phyloP scores from a whole-genome alignment of 2,888 invertebrate species.

The Ditylenchus weischeri region DNA sequence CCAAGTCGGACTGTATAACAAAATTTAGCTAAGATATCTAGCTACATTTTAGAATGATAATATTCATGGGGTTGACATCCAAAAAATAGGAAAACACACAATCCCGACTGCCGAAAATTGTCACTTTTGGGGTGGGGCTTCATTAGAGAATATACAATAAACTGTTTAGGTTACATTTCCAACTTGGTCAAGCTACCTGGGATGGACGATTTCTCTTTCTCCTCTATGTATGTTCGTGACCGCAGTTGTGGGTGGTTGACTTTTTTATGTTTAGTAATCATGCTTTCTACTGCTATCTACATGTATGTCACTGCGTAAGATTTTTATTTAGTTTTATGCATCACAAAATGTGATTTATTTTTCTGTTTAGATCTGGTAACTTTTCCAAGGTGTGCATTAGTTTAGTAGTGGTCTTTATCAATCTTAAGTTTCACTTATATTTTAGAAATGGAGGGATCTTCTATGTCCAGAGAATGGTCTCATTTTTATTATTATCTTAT shows the following conservation, averaged over 20 bases:
- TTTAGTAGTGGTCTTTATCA: constrained; percentile 41
- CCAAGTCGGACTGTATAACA: too few relatives aligned
- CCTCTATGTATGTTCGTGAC: constrained; percentile 63
- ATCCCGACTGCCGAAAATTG: too few relatives aligned
- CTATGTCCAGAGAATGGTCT: constrained; percentile 52
- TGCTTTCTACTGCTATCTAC: constrained; percentile 68
- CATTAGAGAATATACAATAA: too few relatives aligned
- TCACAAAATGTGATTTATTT: neutral
- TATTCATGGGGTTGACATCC: too few relatives aligned
- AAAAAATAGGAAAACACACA: too few relatives aligned
- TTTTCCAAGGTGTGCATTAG: constrained; percentile 49
- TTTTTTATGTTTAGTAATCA: constrained; percentile 62
- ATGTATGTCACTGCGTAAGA: constrained; percentile 57
- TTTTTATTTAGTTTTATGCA: constrained; percentile 4
- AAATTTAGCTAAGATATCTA: too few relatives aligned
- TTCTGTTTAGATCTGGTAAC: neutral
- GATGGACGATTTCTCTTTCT: constrained; percentile 71
- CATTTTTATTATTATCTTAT: neutral
- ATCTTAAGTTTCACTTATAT: constrained; percentile 13
- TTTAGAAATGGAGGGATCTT: constrained; percentile 51
- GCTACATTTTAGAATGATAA: too few relatives aligned
- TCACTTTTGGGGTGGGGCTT: too few relatives aligned
- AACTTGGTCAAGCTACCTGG: constrained; percentile 60
- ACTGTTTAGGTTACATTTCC: too few relatives aligned
- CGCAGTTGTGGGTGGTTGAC: too few relatives aligned